Evolutionary conservation across 2,113 vertebrate species (phyloP).

Genomic region (Psilopsiagon aymara): DNA sequence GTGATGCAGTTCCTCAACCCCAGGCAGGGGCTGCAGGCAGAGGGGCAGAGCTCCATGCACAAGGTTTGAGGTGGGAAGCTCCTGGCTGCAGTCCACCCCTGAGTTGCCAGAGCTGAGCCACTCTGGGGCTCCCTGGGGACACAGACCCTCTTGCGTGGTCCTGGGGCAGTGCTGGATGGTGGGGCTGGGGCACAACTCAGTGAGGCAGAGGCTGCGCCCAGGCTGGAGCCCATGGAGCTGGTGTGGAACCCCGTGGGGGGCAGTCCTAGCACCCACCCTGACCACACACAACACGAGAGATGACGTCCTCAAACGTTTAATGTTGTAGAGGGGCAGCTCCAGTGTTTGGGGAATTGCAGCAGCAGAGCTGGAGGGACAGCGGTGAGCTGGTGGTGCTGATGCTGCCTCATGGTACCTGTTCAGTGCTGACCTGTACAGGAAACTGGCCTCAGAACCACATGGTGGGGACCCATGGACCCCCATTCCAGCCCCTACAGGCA

Average conservation of each 20-base stretch:
- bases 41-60: fast-evolving
- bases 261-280: fast-evolving
- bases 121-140: fast-evolving
- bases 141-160: fast-evolving
- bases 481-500: neutral
- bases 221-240: fast-evolving
- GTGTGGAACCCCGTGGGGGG: fast-evolving
- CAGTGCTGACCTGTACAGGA: conserved; percentile 57
- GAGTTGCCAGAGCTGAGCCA: fast-evolving
- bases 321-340: neutral
- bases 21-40: neutral
- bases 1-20: fast-evolving
- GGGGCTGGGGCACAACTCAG: neutral
- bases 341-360: fast-evolving
- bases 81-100: neutral
- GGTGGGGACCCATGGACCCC: fast-evolving
- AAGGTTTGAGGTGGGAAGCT: fast-evolving
- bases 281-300: neutral
- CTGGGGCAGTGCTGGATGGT: fast-evolving
- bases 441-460: fast-evolving
- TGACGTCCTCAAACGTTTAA: neutral
- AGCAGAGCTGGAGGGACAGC: neutral
- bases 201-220: fast-evolving
- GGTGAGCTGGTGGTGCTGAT: fast-evolving
- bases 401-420: neutral